phyloP scores from a whole-genome alignment of 2,113 vertebrate species.

The Crotalus tigris region DNA sequence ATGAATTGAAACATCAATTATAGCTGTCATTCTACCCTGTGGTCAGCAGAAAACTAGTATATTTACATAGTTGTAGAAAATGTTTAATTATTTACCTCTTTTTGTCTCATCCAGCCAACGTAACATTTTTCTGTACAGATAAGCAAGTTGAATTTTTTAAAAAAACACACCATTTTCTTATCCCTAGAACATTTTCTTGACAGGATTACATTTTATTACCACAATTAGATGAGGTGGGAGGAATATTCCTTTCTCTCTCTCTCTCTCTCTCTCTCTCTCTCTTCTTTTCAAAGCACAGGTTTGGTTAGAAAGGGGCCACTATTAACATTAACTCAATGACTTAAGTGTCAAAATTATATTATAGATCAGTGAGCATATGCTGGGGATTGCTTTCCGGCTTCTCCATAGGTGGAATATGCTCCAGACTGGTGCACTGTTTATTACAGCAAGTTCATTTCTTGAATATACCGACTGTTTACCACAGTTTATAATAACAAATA shows the following conservation, averaged over 20 bases:
- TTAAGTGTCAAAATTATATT: neutral
- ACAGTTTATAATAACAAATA: neutral
- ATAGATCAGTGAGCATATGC: neutral
- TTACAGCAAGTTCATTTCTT: neutral
- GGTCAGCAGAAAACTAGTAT: neutral
- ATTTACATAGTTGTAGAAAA: neutral
- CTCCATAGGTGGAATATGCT: neutral
- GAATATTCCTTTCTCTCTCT: neutral
- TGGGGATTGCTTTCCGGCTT: neutral
- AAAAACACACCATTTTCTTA: neutral
- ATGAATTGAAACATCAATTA: neutral
- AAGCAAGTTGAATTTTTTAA: neutral
- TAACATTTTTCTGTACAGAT: conserved; percentile 16
- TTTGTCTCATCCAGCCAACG: conserved; percentile 15
- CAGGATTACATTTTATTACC: neutral
- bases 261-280: neutral
- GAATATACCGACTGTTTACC: neutral
- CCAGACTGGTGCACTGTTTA: neutral
- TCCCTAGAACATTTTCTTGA: conserved; percentile 2
- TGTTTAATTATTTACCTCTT: neutral
- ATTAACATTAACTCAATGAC: neutral
- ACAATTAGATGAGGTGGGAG: neutral
- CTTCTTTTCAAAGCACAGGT: neutral
- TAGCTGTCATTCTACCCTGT: neutral
- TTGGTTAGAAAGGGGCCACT: neutral